phyloP scores from a whole-genome alignment of 2,113 vertebrate genomes.

The Pachycephala philippinensis region DNA sequence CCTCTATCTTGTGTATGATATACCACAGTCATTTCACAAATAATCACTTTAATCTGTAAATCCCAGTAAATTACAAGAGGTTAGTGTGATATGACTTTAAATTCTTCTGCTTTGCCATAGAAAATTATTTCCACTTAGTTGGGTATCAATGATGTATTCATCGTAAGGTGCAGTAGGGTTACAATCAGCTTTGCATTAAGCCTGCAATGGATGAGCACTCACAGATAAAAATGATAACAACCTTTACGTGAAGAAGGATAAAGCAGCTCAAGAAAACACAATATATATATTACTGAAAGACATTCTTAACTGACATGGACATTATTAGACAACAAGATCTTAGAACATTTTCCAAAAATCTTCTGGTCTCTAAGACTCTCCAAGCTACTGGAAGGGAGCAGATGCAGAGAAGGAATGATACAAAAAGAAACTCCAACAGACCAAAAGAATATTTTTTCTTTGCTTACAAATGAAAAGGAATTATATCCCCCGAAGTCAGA shows the following conservation, averaged over 20 bases:
- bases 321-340: constrained; percentile 20
- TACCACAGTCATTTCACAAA: constrained; percentile 32
- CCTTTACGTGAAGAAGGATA: constrained; percentile 54
- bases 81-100: constrained; percentile 78
- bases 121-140: constrained; percentile 94
- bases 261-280: constrained; percentile 37
- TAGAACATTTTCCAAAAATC: constrained; percentile 45
- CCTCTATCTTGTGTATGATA: not conserved
- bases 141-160: constrained; percentile 90
- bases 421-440: constrained; percentile 34
- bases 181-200: constrained; percentile 76
- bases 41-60: constrained; percentile 71
- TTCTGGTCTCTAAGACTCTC: constrained; percentile 24
- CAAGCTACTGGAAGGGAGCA: constrained; percentile 51
- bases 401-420: constrained; percentile 47
- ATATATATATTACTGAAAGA: constrained; percentile 9
- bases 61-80: constrained; percentile 76
- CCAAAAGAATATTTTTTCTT: not conserved
- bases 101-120: constrained; percentile 81
- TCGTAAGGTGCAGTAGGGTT: constrained; percentile 70
- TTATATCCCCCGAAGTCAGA: not conserved
- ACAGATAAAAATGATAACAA: constrained; percentile 67
- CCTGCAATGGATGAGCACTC: constrained; percentile 73
- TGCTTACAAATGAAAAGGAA: constrained; percentile 8
- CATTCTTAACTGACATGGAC: not conserved